Conservation (phyloP, 2,888 invertebrate genomes). For the Troides oblongomaculatus region DNA sequence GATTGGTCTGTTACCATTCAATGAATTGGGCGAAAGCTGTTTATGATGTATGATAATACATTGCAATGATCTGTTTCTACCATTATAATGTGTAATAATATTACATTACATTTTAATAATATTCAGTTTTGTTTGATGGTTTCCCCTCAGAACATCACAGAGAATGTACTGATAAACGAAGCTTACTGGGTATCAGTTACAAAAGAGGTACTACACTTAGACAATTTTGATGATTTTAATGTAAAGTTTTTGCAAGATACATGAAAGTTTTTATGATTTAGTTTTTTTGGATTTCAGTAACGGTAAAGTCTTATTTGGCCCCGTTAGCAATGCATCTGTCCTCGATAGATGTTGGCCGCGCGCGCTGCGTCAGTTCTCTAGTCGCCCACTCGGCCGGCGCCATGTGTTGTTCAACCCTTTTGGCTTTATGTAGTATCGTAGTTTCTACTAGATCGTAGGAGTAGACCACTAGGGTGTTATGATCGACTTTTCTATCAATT, state of each 20-base stretch:
- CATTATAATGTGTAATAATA: slow-evolving; percentile 34
- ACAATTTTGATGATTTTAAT: slow-evolving; percentile 79
- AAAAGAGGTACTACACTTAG: slow-evolving; percentile 90
- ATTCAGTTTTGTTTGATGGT: slow-evolving; percentile 78
- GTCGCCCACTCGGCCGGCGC: slow-evolving; percentile 51
- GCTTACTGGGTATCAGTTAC: slow-evolving; percentile 95
- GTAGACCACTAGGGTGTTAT: slow-evolving; percentile 80
- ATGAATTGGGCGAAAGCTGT: slow-evolving; percentile 72
- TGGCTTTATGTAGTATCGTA: slow-evolving; percentile 78
- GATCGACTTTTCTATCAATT: slow-evolving; percentile 77
- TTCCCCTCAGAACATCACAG: slow-evolving; percentile 96
- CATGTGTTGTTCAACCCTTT: slow-evolving; percentile 75
- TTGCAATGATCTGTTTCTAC: slow-evolving; percentile 32
- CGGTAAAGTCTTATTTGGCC: slow-evolving; percentile 80
- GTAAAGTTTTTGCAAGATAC: slow-evolving; percentile 79
- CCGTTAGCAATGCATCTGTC: slow-evolving; percentile 81
- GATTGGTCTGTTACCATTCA: slow-evolving; percentile 66
- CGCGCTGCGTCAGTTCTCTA: slow-evolving; percentile 46
- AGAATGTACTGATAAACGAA: slow-evolving; percentile 96
- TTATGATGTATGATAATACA: slow-evolving; percentile 41
- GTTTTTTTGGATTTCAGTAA: slow-evolving; percentile 79
- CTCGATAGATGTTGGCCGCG: slow-evolving; percentile 69
- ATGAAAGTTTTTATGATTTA: slow-evolving; percentile 78
- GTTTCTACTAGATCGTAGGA: slow-evolving; percentile 76
- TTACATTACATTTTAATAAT: slow-evolving; percentile 61